Conservation (phyloP, 2,888 invertebrate species). For the Troides oblongomaculatus region DNA sequence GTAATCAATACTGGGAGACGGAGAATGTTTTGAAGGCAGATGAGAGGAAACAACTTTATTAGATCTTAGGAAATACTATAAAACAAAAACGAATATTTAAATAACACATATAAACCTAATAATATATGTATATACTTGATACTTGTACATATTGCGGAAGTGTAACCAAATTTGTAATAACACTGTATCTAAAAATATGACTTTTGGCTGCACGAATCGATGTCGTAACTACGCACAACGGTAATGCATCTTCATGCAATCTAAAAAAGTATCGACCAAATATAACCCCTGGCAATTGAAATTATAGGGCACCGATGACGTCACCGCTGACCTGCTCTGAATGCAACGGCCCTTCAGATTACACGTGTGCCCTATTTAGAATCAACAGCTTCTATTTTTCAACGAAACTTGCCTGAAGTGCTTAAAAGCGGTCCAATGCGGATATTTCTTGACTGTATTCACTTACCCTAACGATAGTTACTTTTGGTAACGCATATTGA, state of each 20-base stretch:
- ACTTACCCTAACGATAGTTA: not conserved
- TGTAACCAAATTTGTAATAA: not conserved
- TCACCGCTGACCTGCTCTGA: constrained; percentile 59
- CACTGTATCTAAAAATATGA: constrained; percentile 14
- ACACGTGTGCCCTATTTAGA: constrained; percentile 44
- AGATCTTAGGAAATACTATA: too few relatives aligned
- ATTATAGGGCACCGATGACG: constrained; percentile 54
- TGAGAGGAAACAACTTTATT: too few relatives aligned
- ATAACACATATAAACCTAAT: too few relatives aligned
- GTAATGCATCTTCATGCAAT: constrained; percentile 46
- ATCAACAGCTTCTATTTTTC: constrained; percentile 32
- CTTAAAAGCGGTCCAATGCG: constrained; percentile 6
- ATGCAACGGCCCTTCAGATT: constrained; percentile 56
- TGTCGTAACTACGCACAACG: constrained; percentile 31
- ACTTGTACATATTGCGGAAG: constrained; percentile 13
- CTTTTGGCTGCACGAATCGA: constrained; percentile 6
- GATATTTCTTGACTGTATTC: not conserved
- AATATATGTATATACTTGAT: too few relatives aligned
- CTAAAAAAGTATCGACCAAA: constrained; percentile 45
- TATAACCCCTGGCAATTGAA: constrained; percentile 37
- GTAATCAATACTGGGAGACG: too few relatives aligned
- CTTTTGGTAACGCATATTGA: not conserved
- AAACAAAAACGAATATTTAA: too few relatives aligned
- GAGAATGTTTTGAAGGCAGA: too few relatives aligned
- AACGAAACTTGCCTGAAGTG: constrained; percentile 35